phyloP scores from a whole-genome alignment of 2,797 vertebrate genomes.

The Acanthopagrus latus region DNA sequence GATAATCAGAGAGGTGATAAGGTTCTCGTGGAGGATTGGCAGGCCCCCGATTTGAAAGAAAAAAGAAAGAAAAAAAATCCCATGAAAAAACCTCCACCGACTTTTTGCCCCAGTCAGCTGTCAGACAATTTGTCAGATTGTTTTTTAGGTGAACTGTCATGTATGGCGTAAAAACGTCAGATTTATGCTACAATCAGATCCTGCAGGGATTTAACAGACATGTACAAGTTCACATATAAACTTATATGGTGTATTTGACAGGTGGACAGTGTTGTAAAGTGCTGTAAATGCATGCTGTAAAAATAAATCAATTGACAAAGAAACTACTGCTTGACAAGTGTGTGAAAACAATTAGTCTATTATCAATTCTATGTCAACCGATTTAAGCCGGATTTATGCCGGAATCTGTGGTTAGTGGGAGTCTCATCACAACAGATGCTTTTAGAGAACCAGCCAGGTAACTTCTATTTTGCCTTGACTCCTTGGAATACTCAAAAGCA shows the following conservation, averaged over 20 bases:
- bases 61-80: not conserved
- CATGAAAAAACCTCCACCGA: not conserved
- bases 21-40: conserved; percentile 14
- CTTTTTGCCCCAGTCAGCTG: not conserved
- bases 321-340: too few species aligned
- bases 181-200: conserved; percentile 19
- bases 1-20: conserved; percentile 28
- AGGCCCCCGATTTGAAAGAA: too few species aligned
- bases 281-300: not conserved
- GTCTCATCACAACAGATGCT: too few species aligned
- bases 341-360: too few species aligned
- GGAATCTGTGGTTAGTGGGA: too few species aligned
- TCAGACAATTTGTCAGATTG: conserved; percentile 22
- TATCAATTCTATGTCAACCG: too few species aligned
- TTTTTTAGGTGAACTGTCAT: conserved; percentile 24
- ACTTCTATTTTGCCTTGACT: too few species aligned
- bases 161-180: not conserved
- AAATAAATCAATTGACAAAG: not conserved
- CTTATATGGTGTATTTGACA: not conserved
- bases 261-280: too few species aligned
- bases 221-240: conserved; percentile 10
- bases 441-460: too few species aligned
- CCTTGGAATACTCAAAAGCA: too few species aligned
- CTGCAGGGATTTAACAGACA: conserved; percentile 3
- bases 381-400: too few species aligned